phyloP scores from a whole-genome alignment of 2,888 invertebrate genomes.

The Phorcus lineatus region DNA sequence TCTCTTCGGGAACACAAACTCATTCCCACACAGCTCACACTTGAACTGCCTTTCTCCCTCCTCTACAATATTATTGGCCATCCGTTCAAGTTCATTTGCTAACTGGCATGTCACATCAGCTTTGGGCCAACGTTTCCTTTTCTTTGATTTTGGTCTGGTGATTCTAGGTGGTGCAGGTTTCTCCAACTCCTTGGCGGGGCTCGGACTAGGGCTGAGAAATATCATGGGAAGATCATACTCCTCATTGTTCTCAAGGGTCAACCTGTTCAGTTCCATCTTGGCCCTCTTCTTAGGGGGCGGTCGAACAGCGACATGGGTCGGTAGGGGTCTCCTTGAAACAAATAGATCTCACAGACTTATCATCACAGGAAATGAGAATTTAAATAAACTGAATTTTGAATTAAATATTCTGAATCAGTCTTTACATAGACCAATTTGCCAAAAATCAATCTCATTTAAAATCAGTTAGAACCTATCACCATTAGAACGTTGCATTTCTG shows the following conservation, averaged over 20 bases:
- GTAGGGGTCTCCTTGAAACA: slow-evolving; percentile 41
- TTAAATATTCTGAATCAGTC: too few species aligned
- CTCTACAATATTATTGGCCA: slow-evolving; percentile 35
- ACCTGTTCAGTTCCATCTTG: slow-evolving; percentile 59
- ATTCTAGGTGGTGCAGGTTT: not conserved
- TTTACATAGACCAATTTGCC: too few species aligned
- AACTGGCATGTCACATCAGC: slow-evolving; percentile 29
- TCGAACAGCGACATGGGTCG: slow-evolving; percentile 48
- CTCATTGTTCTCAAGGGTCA: slow-evolving; percentile 40
- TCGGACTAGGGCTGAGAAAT: not conserved
- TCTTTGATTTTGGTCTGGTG: slow-evolving; percentile 3
- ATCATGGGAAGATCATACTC: slow-evolving; percentile 28
- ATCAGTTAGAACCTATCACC: too few species aligned
- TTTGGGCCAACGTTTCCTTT: slow-evolving; percentile 30
- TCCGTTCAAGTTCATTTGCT: slow-evolving; percentile 32
- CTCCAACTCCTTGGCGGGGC: not conserved
- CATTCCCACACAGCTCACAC: slow-evolving; percentile 58
- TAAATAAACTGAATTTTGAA: too few species aligned
- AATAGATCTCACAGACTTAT: not conserved
- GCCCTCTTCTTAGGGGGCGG: slow-evolving; percentile 68
- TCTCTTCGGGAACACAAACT: slow-evolving; percentile 60
- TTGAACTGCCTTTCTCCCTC: slow-evolving; percentile 45
- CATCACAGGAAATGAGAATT: not conserved
- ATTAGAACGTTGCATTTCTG: too few species aligned
- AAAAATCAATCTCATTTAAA: too few species aligned